Percentiles rank a stretch among this genome's conserved stretches.
Evolutionary conservation across 2,888 invertebrate genomes (phyloP).

Genomic region (Drosophila maculinotata): DNA sequence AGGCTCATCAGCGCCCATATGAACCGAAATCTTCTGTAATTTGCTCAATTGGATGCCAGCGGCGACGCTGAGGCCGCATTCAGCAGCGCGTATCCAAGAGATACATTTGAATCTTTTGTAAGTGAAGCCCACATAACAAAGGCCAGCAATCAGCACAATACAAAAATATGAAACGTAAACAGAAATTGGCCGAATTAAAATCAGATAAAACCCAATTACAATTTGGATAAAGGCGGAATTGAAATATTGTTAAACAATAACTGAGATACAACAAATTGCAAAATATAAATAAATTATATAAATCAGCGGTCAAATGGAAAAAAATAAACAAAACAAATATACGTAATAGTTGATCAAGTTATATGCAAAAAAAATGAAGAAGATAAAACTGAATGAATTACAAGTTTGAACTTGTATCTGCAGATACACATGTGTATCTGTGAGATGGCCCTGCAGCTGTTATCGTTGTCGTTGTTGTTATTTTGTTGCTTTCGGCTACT

Average conservation of each 20-base stretch:
- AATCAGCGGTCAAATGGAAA: constrained; percentile 11
- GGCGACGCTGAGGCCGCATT: constrained; percentile 44
- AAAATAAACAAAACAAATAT: background rate
- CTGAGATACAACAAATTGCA: constrained; percentile 11
- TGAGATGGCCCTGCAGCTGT: constrained; percentile 56
- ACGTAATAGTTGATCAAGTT: background rate
- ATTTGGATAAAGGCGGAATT: constrained; percentile 27
- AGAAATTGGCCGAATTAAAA: constrained; percentile 51
- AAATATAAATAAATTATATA: constrained; percentile 5
- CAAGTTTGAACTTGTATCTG: constrained; percentile 40
- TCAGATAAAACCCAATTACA: constrained; percentile 59
- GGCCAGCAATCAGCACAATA: constrained; percentile 24
- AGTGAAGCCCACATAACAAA: constrained; percentile 38
- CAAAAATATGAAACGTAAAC: constrained; percentile 4
- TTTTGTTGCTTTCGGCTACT: constrained; percentile 9
- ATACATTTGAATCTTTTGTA: constrained; percentile 67
- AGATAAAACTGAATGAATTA: constrained; percentile 24
- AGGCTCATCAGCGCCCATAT: constrained; percentile 61
- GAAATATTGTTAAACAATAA: constrained; percentile 3
- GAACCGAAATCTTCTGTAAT: constrained; percentile 77
- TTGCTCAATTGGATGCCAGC: constrained; percentile 76
- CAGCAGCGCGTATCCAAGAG: constrained; percentile 65
- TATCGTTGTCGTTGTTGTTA: constrained; percentile 27
- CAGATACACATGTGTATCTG: constrained; percentile 26
- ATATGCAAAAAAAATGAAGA: background rate